These are phyloP conservation scores for Atractosteus spatula DNA, from an alignment of 2,113 vertebrate genomes.

Conservation along the genomic window DNA sequence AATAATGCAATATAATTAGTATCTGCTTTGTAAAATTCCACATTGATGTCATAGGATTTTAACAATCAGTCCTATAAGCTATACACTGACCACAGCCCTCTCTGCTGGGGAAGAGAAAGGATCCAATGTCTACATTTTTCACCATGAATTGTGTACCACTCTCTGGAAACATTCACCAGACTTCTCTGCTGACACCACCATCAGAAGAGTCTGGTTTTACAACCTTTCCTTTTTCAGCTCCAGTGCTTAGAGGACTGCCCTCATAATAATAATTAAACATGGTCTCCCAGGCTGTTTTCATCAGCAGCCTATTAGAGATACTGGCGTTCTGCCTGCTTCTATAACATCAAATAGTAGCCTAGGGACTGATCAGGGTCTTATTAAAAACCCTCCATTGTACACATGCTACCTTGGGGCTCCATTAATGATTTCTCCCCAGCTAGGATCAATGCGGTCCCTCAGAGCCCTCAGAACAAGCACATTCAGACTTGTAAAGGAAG, in stretches of 20 bases:
- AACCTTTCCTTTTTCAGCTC: background rate
- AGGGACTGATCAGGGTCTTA: slow-evolving; percentile 45
- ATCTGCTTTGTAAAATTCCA: no score
- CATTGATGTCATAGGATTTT: no score
- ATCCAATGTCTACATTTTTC: no score
- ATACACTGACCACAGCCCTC: no score
- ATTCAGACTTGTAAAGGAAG: slow-evolving; percentile 23
- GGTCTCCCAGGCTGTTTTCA: slow-evolving; percentile 44
- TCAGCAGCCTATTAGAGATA: slow-evolving; percentile 43
- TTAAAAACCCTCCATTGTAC: slow-evolving; percentile 35
- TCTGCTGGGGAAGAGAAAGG: no score
- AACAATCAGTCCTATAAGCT: no score
- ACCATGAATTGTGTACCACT: no score
- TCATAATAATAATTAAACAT: slow-evolving; percentile 19
- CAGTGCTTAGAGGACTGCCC: background rate
- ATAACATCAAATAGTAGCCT: slow-evolving; percentile 20
- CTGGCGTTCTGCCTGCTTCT: slow-evolving; percentile 39
- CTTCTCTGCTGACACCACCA: no score
- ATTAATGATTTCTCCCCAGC: slow-evolving; percentile 46
- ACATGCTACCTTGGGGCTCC: slow-evolving; percentile 28
- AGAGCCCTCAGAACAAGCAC: background rate
- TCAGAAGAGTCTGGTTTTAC: no score
- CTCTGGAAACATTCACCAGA: no score
- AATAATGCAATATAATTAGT: no score
- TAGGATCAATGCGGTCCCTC: slow-evolving; percentile 35